Base-by-base conservation (phyloP, 2,113 vertebrate species). In the Zosterops pallidus region DNA sequence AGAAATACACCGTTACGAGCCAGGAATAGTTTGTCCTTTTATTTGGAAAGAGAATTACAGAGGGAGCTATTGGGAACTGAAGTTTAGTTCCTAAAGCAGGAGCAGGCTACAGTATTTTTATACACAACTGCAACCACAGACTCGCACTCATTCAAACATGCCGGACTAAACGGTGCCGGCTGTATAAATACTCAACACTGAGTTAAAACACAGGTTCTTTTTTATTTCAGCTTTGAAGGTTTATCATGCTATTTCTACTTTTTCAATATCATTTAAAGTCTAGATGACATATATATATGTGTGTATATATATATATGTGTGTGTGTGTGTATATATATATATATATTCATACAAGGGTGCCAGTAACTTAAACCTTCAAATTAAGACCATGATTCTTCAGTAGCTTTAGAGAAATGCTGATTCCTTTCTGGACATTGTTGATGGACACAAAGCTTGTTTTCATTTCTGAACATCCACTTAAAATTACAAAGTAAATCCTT, bases 1-100 rank as follows among this genome's bases (percentile, higher is more conserved):
- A 99, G 98, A 98, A 98, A 98, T 98, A 98, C 97, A 92, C 93
- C 95, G 83, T 83, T 92, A 92, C 4, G 90, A 95, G 98, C 98
- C 98, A 98, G 98, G 97, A 98, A 98, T 98, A 98, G 98, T 96
- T 97, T 93, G 97, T 98, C 97, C 97, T 98, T 98, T 99, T 98
- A 98, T 98, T 98, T 98, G 97, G 97, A 97, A 97, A 96, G 97
- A 98, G 98, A 98, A 98, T 98, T 98, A 97, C 95, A 98, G 97
- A 98, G 97, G 95, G 31, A 95, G 89, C 86, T 71, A 93, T 98
- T 97, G 97, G 95, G 97, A 98, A 94, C 72, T 44, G 89, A 49
- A 96, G 94, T 95, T 95, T 69, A 97, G 96, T 63, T 97, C 96
- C 81, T 96, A 95, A 97, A 97, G 96, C 90, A 97, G 90, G 91